Evolutionary conservation across 2,888 invertebrate genomes (phyloP).

Genomic region (Leucoptera coffeella): DNA sequence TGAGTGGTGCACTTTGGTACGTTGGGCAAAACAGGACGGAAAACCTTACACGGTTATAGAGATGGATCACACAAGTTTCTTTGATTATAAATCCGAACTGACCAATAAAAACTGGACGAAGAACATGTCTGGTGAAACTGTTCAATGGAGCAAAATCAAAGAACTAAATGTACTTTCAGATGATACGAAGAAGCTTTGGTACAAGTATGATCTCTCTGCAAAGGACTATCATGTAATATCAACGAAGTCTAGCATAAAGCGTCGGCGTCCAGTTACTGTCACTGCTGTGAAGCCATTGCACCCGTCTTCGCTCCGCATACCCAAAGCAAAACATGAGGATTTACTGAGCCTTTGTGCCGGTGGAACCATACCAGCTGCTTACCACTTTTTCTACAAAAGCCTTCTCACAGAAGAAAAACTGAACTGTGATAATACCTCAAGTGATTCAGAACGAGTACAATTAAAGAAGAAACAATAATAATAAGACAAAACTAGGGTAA

Average conservation of each 20-base stretch:
- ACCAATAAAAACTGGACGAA: neutral
- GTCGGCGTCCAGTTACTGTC: neutral
- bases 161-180: neutral
- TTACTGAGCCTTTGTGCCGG: neutral
- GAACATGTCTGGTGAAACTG: neutral
- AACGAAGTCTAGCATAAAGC: neutral
- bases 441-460: no score
- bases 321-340: neutral
- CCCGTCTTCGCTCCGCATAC: neutral
- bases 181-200: neutral
- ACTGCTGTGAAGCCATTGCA: neutral
- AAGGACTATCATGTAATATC: neutral
- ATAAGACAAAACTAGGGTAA: no score
- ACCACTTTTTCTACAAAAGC: neutral
- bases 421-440: no score
- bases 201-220: neutral
- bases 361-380: neutral
- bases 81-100: neutral
- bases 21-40: neutral
- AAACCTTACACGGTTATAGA: neutral
- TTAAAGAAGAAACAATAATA: no score
- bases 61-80: neutral
- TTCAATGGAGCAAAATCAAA: neutral
- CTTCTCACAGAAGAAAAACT: neutral
- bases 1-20: neutral